Conservation (phyloP, 2,888 invertebrate genomes). For the Gibbula magus region DNA sequence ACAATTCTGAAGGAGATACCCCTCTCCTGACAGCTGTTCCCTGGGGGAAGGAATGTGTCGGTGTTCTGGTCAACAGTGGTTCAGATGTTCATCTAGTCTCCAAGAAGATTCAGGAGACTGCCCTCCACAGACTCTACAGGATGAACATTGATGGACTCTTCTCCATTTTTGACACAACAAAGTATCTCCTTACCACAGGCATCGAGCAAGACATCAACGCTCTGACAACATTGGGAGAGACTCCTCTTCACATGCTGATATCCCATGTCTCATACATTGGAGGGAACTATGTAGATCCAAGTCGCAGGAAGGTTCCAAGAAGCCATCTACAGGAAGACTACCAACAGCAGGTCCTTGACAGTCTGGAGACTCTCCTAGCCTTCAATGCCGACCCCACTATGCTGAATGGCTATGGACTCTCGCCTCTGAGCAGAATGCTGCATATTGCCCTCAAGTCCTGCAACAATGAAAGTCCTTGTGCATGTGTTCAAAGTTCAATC, state of each 20-base stretch:
- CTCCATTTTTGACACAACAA: constrained; percentile 82
- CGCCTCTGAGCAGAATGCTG: constrained; percentile 82
- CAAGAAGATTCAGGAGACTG: constrained; percentile 83
- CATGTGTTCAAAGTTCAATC: constrained; percentile 83
- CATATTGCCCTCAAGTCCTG: constrained; percentile 79
- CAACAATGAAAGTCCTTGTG: constrained; percentile 82
- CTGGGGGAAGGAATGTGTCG: constrained; percentile 83
- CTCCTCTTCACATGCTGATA: constrained; percentile 80
- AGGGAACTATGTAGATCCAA: constrained; percentile 55
- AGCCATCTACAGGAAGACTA: constrained; percentile 67
- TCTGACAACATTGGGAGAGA: constrained; percentile 84
- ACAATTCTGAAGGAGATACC: constrained; percentile 82
- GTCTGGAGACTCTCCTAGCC: constrained; percentile 63
- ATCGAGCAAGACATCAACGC: constrained; percentile 83
- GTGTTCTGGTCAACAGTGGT: constrained; percentile 78
- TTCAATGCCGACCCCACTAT: constrained; percentile 71
- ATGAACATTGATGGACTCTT: constrained; percentile 66
- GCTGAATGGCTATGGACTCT: constrained; percentile 80
- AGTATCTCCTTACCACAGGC: constrained; percentile 83
- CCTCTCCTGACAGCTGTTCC: constrained; percentile 86
- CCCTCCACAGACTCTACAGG: constrained; percentile 77
- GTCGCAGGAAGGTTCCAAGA: constrained; percentile 76
- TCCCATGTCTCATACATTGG: constrained; percentile 77
- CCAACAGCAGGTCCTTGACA: constrained; percentile 66
- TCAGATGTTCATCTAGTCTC: constrained; percentile 83